phyloP scores from a whole-genome alignment of 2,797 vertebrate genomes.

The Odontamblyopus lacepedii region DNA sequence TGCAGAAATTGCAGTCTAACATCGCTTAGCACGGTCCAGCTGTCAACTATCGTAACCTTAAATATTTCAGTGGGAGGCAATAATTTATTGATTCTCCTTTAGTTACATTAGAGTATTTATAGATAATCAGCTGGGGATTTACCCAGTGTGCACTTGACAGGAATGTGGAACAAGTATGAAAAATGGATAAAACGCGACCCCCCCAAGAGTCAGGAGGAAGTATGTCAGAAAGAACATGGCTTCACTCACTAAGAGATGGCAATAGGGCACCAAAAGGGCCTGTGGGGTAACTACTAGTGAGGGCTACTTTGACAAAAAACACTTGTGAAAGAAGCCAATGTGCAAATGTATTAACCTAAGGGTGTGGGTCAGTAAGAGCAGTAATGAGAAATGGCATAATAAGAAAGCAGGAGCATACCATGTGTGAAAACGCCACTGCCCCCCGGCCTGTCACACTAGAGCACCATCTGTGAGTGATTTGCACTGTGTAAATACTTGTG shows the following conservation, averaged over 20 bases:
- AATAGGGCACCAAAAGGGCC: slow-evolving; percentile 62
- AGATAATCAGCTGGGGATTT: slow-evolving; percentile 70
- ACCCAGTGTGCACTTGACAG: slow-evolving; percentile 45
- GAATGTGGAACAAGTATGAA: slow-evolving; percentile 73
- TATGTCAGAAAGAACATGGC: slow-evolving; percentile 65
- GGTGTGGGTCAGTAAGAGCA: slow-evolving; percentile 66
- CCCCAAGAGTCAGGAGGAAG: slow-evolving; percentile 51
- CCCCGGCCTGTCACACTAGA: slow-evolving; percentile 39
- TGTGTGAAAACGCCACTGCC: slow-evolving; percentile 43
- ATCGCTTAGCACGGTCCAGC: slow-evolving; percentile 44
- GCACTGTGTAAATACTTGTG: slow-evolving; percentile 34
- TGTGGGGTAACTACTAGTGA: slow-evolving; percentile 58
- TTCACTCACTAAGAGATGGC: slow-evolving; percentile 42
- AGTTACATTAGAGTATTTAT: slow-evolving; percentile 74
- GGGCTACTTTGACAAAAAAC: slow-evolving; percentile 39
- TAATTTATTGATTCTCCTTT: slow-evolving; percentile 77
- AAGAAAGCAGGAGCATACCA: slow-evolving; percentile 5
- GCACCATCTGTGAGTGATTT: slow-evolving; percentile 60
- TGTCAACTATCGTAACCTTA: slow-evolving; percentile 43
- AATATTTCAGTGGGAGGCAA: slow-evolving; percentile 70
- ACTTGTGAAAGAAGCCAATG: slow-evolving; percentile 35
- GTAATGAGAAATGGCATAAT: slow-evolving; percentile 34
- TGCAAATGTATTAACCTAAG: slow-evolving; percentile 37
- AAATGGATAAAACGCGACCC: slow-evolving; percentile 72
- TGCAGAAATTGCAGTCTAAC: slow-evolving; percentile 30